phyloP scores from a whole-genome alignment of 2,113 vertebrate species.

The Triplophysa dalaica region DNA sequence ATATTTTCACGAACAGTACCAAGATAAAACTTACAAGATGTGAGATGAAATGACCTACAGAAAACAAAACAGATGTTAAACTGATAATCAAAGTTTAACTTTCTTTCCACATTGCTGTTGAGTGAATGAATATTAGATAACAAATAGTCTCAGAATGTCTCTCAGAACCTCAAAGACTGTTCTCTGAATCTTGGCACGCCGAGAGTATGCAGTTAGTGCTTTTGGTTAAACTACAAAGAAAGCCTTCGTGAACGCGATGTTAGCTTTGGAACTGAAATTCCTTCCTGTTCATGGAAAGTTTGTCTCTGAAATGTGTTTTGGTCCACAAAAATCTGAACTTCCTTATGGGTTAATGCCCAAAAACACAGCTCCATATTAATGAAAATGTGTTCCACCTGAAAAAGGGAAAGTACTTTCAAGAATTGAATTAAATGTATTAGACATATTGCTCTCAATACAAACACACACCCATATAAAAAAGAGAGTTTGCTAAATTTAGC shows the following conservation, averaged over 20 bases:
- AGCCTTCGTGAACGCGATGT: conserved; percentile 63
- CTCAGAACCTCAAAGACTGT: conserved; percentile 59
- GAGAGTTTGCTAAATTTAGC: not conserved
- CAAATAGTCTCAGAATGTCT: conserved; percentile 62
- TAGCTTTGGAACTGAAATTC: conserved; percentile 68
- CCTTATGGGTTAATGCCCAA: conserved; percentile 43
- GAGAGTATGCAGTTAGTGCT: conserved; percentile 53
- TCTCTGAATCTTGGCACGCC: conserved; percentile 52
- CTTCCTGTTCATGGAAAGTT: conserved; percentile 74
- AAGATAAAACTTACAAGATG: conserved; percentile 1
- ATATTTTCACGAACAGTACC: not conserved
- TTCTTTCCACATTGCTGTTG: conserved; percentile 64
- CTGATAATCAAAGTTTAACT: conserved; percentile 60
- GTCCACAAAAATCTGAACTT: conserved; percentile 36
- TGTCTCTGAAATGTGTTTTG: conserved; percentile 52
- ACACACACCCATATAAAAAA: not conserved
- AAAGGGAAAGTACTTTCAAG: conserved; percentile 39
- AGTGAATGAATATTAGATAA: conserved; percentile 67
- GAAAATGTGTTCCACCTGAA: conserved; percentile 52
- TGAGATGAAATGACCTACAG: not conserved
- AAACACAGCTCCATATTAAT: conserved; percentile 53
- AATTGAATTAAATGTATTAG: not conserved
- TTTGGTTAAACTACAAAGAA: conserved; percentile 66
- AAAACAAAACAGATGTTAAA: conserved; percentile 27
- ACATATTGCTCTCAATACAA: conserved; percentile 35